phyloP scores from a whole-genome alignment of 2,888 invertebrate species.

The Ichneumon xanthorius region DNA sequence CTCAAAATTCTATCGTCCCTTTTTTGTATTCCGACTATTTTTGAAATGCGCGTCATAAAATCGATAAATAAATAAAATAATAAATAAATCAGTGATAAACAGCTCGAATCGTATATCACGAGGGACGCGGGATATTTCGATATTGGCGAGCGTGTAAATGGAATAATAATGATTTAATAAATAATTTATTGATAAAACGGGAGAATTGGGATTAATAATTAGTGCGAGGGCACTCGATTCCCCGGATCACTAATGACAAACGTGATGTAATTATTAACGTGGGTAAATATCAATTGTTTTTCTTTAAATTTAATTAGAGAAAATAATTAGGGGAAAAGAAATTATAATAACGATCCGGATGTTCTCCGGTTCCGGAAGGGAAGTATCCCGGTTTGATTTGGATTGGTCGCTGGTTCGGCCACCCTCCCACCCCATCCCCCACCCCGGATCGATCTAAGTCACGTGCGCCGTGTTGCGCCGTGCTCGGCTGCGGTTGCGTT shows the following conservation, averaged over 20 bases:
- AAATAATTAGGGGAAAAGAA: slow-evolving; percentile 9
- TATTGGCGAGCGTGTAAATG: neutral
- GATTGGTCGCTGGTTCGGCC: slow-evolving; percentile 49
- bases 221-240: neutral
- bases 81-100: neutral
- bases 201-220: neutral
- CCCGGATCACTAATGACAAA: neutral
- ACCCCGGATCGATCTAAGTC: slow-evolving; percentile 77
- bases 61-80: neutral
- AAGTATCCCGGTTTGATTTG: slow-evolving; percentile 57
- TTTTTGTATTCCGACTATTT: neutral
- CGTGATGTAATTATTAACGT: slow-evolving; percentile 15
- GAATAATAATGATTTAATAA: neutral
- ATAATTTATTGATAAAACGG: slow-evolving; percentile 9
- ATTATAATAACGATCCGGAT: slow-evolving; percentile 7
- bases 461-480: slow-evolving; percentile 76
- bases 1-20: too few species aligned
- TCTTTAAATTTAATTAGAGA: neutral
- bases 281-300: neutral
- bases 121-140: neutral
- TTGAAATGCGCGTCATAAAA: neutral
- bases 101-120: neutral
- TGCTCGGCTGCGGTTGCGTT: slow-evolving; percentile 69
- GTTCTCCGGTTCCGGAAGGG: slow-evolving; percentile 33
- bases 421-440: too few species aligned